Percentiles rank a stretch among this genome's conserved stretches.
These are phyloP conservation scores for Caretta caretta DNA, from an alignment of 2,113 vertebrate species.

Conservation along the genomic window DNA sequence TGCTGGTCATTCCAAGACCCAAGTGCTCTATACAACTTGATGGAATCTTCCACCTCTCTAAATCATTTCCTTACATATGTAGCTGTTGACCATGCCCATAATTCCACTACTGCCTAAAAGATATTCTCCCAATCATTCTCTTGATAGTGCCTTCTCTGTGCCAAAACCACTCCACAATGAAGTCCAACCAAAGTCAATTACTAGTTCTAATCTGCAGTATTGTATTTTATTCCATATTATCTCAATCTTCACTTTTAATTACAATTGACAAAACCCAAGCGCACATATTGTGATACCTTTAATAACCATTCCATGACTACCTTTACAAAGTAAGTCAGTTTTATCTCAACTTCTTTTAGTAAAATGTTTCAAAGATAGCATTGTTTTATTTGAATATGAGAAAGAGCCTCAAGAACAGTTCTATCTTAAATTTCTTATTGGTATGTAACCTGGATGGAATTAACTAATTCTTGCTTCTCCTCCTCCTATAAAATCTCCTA, in stretches of 20 bases:
- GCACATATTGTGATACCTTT: constrained; percentile 38
- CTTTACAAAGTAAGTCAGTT: constrained; percentile 49
- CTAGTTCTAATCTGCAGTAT: neutral
- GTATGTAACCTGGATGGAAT: neutral
- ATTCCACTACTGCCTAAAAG: neutral
- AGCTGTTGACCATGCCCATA: neutral
- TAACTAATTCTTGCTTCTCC: neutral
- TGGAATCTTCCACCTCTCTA: neutral
- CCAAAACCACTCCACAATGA: neutral
- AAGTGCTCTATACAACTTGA: neutral
- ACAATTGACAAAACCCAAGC: constrained; percentile 40
- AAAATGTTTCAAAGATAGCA: constrained; percentile 35
- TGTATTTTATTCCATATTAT: constrained; percentile 14
- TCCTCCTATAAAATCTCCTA: neutral
- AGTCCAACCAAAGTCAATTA: neutral
- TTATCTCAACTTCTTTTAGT: constrained; percentile 35
- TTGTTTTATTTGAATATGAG: neutral
- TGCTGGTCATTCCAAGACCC: neutral
- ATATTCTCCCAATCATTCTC: neutral
- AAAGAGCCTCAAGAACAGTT: neutral
- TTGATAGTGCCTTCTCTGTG: neutral
- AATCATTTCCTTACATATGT: neutral
- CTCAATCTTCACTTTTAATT: constrained; percentile 53
- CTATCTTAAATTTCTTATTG: neutral
- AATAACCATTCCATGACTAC: constrained; percentile 22